Evolutionary conservation across 2,888 invertebrate species (phyloP).

Genomic region (Ophion costatus): DNA sequence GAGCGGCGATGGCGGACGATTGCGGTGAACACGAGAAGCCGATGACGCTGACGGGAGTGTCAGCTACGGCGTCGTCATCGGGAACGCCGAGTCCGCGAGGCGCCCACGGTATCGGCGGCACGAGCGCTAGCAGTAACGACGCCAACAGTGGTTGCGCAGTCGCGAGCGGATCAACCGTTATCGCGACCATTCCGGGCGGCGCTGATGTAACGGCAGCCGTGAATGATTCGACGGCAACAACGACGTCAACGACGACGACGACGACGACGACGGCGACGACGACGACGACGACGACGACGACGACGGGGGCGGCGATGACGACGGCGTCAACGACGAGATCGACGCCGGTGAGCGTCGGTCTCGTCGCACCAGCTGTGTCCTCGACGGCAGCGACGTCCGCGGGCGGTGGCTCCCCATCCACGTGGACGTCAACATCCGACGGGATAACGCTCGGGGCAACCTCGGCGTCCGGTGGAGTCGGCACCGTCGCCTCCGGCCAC

Average conservation of each 20-base stretch:
- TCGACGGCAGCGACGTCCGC: not conserved
- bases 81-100: conserved; percentile 74
- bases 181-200: not conserved
- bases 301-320: not conserved
- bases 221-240: conserved; percentile 6
- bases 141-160: conserved; percentile 2
- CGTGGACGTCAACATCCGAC: conserved; percentile 9
- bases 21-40: conserved; percentile 77
- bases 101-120: not conserved
- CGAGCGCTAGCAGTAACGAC: not conserved
- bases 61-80: conserved; percentile 71
- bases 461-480: conserved; percentile 2
- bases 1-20: conserved; percentile 78
- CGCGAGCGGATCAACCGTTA: conserved; percentile 1
- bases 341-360: not conserved
- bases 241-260: not conserved
- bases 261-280: not conserved
- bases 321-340: not conserved
- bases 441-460: not conserved
- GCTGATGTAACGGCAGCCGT: not conserved
- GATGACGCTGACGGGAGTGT: conserved; percentile 65
- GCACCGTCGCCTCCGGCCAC: not conserved
- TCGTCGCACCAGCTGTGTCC: not conserved
- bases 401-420: not conserved
- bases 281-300: not conserved